These are phyloP conservation scores for Seriola quinqueradiata DNA, from an alignment of 2,113 vertebrate genomes.

Conservation along the genomic window DNA sequence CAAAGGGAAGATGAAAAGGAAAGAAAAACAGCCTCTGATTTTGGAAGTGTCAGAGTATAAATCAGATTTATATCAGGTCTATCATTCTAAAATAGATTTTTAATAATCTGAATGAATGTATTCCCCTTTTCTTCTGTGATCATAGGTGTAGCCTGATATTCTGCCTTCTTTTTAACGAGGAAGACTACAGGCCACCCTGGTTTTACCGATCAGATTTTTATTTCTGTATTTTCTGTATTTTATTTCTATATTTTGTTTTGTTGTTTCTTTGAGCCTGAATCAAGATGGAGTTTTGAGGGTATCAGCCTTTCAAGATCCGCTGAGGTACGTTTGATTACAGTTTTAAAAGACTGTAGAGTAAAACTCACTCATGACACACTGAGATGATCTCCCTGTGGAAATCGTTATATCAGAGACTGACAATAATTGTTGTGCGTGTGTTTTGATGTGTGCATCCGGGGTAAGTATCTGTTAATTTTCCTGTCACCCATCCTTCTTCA, in stretches of 20 bases:
- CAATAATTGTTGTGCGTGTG: no score
- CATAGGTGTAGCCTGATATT: background rate
- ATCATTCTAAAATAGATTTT: background rate
- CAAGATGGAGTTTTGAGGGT: background rate
- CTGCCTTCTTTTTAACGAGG: background rate
- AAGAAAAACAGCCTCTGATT: background rate
- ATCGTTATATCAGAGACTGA: background rate
- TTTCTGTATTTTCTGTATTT: background rate
- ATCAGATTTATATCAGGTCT: background rate
- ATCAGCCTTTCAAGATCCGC: background rate
- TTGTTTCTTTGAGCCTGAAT: background rate
- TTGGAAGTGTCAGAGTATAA: background rate
- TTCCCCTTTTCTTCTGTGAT: background rate
- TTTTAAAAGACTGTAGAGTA: background rate
- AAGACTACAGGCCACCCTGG: background rate
- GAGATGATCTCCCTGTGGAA: background rate
- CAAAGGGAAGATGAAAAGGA: background rate
- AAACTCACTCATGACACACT: background rate
- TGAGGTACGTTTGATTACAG: background rate
- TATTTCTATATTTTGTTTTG: background rate
- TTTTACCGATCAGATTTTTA: background rate
- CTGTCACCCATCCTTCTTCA: conserved; percentile 31
- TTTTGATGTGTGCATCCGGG: background rate
- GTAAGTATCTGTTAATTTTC: conserved; percentile 47
- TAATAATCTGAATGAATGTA: background rate